Base-by-base conservation (phyloP, 1,140 invertebrate species). In the Colletes gigas region DNA sequence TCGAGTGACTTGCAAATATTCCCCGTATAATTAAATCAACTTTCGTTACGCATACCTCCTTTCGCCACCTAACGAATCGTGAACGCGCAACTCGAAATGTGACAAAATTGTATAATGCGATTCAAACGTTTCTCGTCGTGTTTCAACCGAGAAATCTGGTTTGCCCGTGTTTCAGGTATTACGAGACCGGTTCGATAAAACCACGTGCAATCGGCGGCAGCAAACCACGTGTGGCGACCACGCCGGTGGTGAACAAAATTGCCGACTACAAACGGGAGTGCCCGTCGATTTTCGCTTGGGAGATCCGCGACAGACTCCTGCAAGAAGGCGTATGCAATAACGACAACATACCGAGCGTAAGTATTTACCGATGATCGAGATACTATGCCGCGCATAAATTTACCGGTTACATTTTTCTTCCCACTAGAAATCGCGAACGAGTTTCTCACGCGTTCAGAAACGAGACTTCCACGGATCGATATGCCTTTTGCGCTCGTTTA, bases 331-430 rank as follows among this genome's bases (percentile, higher is more conserved):
- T 99, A 75, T 99, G 99, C 95, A 99, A 98, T 93, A 98, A 98
- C 93, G 99, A 99, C 94, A 99, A 99, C 94, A 99, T 99, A 88
- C 99, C 99, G 78, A 99, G 98, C 93, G 99, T 99, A 94, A 99
- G 99, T 98, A 93, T 2, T 50, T 12, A 10, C 50, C 4, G 10
- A 50, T 19, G 30, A 63, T 41, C 39, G 0, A 10, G 50, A 50
- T 12, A 50, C 50, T 50, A 50, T 50, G 9, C 8, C 47, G 8
- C 50, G 50, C 50, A 50, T 50, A 9, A 3, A 50, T 50, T 50
- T 50, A 50, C 50, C 10, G 50, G 50, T 50, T 50, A 50, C 50
- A 30, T 12, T 50, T 12, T 50, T 50, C 47, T 1, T 50, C 0
- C 50, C 10, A 47, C 50, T 30, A 30, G 30, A 10, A 50, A 50